These are phyloP conservation scores for Merops nubicus DNA, from an alignment of 2,113 vertebrate genomes.

Conservation along the genomic window DNA sequence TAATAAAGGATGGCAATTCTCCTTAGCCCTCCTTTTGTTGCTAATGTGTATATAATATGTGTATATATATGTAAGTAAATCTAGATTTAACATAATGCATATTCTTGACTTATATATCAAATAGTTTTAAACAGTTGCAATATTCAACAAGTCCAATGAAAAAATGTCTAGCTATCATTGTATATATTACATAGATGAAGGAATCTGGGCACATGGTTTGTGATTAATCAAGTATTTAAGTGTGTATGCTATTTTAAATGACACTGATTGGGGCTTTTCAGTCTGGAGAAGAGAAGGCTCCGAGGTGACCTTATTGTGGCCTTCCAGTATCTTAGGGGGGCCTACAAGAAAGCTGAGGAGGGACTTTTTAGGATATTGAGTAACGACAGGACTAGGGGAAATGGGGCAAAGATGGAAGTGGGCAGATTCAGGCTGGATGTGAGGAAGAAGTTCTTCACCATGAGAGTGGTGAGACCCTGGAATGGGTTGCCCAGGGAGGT, in stretches of 20 bases:
- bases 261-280: too few relatives aligned
- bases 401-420: too few relatives aligned
- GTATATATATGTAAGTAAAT: not conserved
- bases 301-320: too few relatives aligned
- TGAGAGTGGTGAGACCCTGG: too few relatives aligned
- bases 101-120: not conserved
- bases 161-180: not conserved
- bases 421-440: too few relatives aligned
- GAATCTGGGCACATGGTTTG: not conserved
- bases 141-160: not conserved
- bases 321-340: too few relatives aligned
- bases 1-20: not conserved
- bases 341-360: too few relatives aligned
- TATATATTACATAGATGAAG: not conserved
- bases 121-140: not conserved
- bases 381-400: too few relatives aligned
- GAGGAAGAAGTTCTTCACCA: too few relatives aligned
- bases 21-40: not conserved
- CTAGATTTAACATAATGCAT: not conserved
- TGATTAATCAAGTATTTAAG: not conserved
- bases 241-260: not conserved
- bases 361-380: too few relatives aligned
- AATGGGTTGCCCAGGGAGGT: too few relatives aligned
- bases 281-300: too few relatives aligned
- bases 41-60: not conserved